Evolutionary conservation across 53 echinoderm and acorn worm species (phyloP), one percentile per base, ranked within the genome.

Genomic region (Holothuria leucospilota): DNA sequence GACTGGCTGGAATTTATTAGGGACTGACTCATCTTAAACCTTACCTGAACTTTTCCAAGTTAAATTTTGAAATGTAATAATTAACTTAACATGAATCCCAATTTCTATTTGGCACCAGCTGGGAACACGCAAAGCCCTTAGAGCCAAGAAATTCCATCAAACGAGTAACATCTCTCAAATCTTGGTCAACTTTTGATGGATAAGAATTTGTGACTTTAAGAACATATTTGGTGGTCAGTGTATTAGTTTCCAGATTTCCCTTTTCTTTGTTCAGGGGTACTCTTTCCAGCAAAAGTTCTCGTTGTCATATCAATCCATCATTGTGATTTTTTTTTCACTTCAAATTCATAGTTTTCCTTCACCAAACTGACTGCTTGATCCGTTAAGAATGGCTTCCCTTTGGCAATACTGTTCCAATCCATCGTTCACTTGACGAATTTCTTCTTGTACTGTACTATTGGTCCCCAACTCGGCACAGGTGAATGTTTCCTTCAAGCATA

Each of bases 201-300:
- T 56, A 20, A 12, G 78, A 78, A 28, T 78, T 78, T 24, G 59
- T 78, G 14, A 78, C 28, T 56, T 78, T 78, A 7, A 78, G 78
- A 5, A 26, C 42, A 42, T 78, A 78, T 41, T 29, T 40, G 7
- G n/a, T 40, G 23, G 29, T 78, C 46, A 46, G 4, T 11, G 8
- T 15, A 14, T 78, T 2, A 8, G 51, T 20, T 15, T 18, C 25
- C 16, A 18, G 20, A 12, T 16, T 78, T 59, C 28, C 28, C 2
- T 29, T 18, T 46, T 46, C 46, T 46, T 46, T 11, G 15, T 10
- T 4, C 6, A 56, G 20, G 5, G 59, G 16, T 20, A 51, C 24
- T 30, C 12, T 59, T 25, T 78, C 78, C 0, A 78, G 25, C 4
- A 78, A 58, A 56, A 78, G 59, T 59, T 78, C 29, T 78, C 59